Evolutionary conservation across 2,113 vertebrate species (phyloP).

Genomic region (Butorides virescens): DNA sequence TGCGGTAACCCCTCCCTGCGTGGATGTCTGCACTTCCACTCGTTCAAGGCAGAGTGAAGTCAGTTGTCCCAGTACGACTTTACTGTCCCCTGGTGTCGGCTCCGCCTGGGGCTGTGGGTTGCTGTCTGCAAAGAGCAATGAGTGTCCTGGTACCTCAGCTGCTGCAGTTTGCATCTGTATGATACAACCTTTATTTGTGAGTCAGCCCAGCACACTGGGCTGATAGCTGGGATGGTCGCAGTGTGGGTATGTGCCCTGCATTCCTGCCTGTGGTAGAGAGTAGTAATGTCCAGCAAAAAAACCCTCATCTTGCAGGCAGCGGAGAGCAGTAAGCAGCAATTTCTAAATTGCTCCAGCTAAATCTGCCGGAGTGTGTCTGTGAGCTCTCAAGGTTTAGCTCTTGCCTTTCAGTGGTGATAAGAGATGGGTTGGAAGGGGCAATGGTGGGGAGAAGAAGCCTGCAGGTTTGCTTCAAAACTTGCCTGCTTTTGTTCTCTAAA

Average conservation of each 20-base stretch:
- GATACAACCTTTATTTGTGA: neutral
- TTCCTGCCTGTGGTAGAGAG: neutral
- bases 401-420: neutral
- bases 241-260: no score
- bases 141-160: neutral
- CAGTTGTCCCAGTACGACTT: no score
- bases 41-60: neutral
- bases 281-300: neutral
- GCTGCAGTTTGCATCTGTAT: fast-evolving
- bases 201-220: neutral
- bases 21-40: neutral
- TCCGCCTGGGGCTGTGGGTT: neutral
- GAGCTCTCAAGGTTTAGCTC: neutral
- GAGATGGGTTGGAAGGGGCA: neutral
- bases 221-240: neutral
- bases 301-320: neutral
- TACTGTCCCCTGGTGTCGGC: neutral
- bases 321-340: neutral
- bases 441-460: neutral
- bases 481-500: neutral
- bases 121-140: no score
- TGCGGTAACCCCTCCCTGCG: fast-evolving
- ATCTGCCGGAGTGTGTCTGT: neutral
- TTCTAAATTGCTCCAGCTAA: neutral
- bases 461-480: neutral